Percentiles rank a stretch among this genome's conserved stretches.
Conservation (phyloP, 1,140 invertebrate genomes). For the Eulimnadia texana region DNA sequence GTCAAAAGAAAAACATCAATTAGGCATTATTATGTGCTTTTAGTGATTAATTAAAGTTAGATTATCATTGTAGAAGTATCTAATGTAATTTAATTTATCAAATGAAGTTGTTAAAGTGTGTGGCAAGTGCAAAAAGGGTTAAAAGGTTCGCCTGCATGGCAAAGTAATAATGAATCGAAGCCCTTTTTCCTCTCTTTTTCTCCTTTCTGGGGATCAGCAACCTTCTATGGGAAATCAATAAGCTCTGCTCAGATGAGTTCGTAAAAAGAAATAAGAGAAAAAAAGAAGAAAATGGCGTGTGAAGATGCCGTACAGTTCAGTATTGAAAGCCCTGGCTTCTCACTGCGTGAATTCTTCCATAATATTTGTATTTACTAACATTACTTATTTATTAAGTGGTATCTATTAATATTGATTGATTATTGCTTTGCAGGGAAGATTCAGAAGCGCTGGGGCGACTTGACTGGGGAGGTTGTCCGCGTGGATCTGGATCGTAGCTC, state of each 20-base stretch:
- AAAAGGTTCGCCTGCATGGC: not conserved
- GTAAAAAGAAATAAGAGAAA: not conserved
- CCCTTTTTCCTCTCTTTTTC: too few relatives aligned
- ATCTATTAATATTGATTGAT: too few relatives aligned
- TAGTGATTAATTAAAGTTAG: too few relatives aligned
- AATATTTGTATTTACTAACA: not conserved
- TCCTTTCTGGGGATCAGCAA: not conserved
- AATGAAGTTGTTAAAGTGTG: too few relatives aligned
- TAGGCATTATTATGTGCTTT: too few relatives aligned
- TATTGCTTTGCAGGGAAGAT: slow-evolving; percentile 26
- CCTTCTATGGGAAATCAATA: not conserved
- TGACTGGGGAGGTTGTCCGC: slow-evolving; percentile 37
- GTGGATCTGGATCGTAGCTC: slow-evolving; percentile 49
- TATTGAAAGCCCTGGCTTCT: not conserved
- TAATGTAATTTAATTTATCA: too few relatives aligned
- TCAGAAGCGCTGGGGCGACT: slow-evolving; percentile 23
- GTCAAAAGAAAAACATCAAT: too few relatives aligned
- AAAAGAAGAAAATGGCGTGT: not conserved
- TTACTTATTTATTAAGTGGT: not conserved
- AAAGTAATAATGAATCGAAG: not conserved
- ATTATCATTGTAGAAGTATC: too few relatives aligned
- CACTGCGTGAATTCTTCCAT: not conserved
- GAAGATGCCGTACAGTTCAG: not conserved
- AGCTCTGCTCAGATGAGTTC: not conserved
- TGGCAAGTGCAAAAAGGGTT: too few relatives aligned